Conservation (phyloP, 2,888 invertebrate species). For the Tetropium fuscum region DNA sequence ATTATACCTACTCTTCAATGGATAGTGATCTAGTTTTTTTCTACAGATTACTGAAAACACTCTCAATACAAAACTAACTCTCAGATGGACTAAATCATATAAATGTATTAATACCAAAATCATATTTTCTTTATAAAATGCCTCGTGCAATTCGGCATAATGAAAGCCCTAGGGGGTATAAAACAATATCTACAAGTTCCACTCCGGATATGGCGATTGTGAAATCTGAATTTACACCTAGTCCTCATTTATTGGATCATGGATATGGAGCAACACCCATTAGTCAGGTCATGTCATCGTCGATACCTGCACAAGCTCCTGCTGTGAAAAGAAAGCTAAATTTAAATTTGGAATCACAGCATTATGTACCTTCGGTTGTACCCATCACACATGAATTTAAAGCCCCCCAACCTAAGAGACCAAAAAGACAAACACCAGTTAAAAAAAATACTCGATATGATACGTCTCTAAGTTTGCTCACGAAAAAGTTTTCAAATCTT, state of each 20-base stretch:
- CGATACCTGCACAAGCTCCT: slow-evolving; percentile 48
- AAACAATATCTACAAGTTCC: slow-evolving; percentile 66
- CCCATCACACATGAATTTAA: slow-evolving; percentile 74
- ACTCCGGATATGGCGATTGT: slow-evolving; percentile 67
- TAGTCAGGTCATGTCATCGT: slow-evolving; percentile 69
- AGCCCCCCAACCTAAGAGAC: slow-evolving; percentile 61
- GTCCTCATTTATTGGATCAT: slow-evolving; percentile 86
- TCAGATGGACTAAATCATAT: slow-evolving; percentile 12
- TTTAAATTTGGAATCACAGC: slow-evolving; percentile 72
- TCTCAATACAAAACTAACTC: slow-evolving; percentile 4
- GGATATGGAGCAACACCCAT: slow-evolving; percentile 88
- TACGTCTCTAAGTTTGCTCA: slow-evolving; percentile 94
- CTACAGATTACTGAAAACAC: slow-evolving; percentile 6
- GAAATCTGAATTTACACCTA: slow-evolving; percentile 70
- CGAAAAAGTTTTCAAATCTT: slow-evolving; percentile 94
- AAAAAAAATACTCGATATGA: slow-evolving; percentile 78
- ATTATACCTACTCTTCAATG: not conserved
- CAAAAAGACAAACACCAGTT: slow-evolving; percentile 46
- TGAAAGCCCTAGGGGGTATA: slow-evolving; percentile 65
- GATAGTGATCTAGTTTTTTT: not conserved
- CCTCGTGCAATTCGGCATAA: slow-evolving; percentile 66
- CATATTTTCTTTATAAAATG: slow-evolving; percentile 60
- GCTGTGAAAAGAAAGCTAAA: slow-evolving; percentile 79
- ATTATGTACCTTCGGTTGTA: slow-evolving; percentile 67
- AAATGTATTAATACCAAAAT: slow-evolving; percentile 10